Base-by-base conservation (phyloP, 2,888 invertebrate genomes). In the Caradrina kadenii region DNA sequence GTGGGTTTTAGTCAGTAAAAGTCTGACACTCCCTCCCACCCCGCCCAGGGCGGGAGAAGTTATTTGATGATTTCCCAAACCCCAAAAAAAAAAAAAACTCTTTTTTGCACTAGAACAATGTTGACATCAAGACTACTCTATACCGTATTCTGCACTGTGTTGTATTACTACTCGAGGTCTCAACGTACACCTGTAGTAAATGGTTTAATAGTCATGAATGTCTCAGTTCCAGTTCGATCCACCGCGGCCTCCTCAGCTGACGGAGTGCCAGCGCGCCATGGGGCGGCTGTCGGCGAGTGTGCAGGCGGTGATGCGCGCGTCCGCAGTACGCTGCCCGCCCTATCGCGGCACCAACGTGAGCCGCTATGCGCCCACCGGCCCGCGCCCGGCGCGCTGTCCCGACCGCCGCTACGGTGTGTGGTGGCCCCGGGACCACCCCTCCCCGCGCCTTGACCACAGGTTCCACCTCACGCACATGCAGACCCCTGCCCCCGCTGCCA, bases 281-380 rank as follows among this genome's bases (percentile, higher is more conserved):
- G 92, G 93, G 13, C 89, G 94, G 1, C 84, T 94, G 55, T 92
- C 94, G 19, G 92, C 93, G 2, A 93, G 92, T 74, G 92, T 94
- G 68, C 94, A 94, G 76, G 94, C 93, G 1, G 92, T 92, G 48
- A 91, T 93, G 86, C 87, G 93, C 10, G 93, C 94, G 17, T 89
- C 93, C 6, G 90, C 92, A 1, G 90, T 90, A 35, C 91, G 94
- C 50, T 93, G 91, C 69, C 91, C 92, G 0, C 93, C 92, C 7
- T 95, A 95, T 84, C 90, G 95, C 52, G 95, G 93, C 63, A 93
- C 95, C 70, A 93, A 94, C 80, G 91, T 94, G 63, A 93, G 93
- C 71, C 90, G 95, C 26, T 94, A 94, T 87, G 93, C 95, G 35
- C 94, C 95, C 70, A 93, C 94, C 22, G 91, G 90, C 45, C 93